A percentile compares a stretch with the other conserved stretches of the same genome.
Evolutionary conservation across 2,113 vertebrate genomes (phyloP).

Genomic region (Phylloscopus trochilus): DNA sequence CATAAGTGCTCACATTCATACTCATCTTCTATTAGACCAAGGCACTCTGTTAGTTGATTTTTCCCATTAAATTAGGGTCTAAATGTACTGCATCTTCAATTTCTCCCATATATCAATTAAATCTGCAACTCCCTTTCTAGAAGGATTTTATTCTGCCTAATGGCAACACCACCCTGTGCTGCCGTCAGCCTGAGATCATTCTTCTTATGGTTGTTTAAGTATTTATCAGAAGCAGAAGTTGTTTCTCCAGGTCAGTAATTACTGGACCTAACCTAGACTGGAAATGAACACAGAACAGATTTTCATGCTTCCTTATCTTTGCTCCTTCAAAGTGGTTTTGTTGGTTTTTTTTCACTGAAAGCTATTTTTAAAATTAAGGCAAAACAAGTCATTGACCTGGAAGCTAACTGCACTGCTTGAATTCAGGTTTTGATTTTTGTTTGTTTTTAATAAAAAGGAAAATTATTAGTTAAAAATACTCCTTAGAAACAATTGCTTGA

Average conservation of each 20-base stretch:
- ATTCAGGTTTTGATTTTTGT: neutral
- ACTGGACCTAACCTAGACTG: neutral
- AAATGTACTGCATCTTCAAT: neutral
- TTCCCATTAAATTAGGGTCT: neutral
- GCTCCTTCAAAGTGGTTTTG: neutral
- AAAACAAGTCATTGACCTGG: neutral
- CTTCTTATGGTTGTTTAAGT: neutral
- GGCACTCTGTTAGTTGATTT: neutral
- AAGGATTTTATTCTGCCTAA: neutral
- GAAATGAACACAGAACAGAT: neutral
- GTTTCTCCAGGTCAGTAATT: constrained; percentile 21
- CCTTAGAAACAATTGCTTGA: neutral
- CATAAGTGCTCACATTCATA: neutral
- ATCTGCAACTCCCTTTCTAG: neutral
- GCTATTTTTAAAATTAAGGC: neutral
- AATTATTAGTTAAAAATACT: neutral
- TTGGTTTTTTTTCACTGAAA: neutral
- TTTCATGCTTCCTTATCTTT: neutral
- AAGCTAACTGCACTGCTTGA: neutral
- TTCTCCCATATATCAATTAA: neutral
- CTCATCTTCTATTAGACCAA: neutral
- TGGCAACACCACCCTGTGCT: neutral
- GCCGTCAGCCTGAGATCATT: neutral
- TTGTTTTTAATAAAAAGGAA: neutral
- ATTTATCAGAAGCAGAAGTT: constrained; percentile 33